Base-by-base conservation (phyloP, 2,888 invertebrate genomes). In the Siphonodentalium dalli region DNA sequence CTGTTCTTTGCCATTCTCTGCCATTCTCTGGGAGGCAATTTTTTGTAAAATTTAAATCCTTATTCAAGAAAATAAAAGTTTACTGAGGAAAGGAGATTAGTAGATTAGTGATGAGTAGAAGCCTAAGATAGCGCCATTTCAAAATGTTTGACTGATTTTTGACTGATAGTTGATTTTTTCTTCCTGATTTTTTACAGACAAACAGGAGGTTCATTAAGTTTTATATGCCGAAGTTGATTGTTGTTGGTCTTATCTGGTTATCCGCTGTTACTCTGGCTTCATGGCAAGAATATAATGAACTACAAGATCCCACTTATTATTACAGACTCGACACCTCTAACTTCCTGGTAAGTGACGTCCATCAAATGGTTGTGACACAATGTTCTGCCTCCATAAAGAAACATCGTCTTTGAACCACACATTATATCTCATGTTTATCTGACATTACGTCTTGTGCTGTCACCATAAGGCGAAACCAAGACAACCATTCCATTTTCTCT, bases 261-360 rank as follows among this genome's bases (percentile, higher is more conserved):
- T 90, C 93, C 1, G 91, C 91, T 9, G 87, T 95, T 60, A 88
- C 91, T 21, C 81, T 96, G 66, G 89, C 93, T 2, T 88, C 91
- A 2, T 94, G 94, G 93, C 90, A 96, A 81, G 90, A 91, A 71
- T 90, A 89, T 74, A 91, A 92, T 76, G 92, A 92, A 73, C 85
- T 91, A 35, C 87, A 88, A 66, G 95, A 97, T 83, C 96, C 96
- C 0, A 93, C 94, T 0, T 96, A 91, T 81, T 93, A 93, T 80
- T 94, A 94, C 78, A 87, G 88, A 73, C 87, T 90, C 63, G 92
- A 93, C 77, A 88, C 90, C 9, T 72, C 64, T 42, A 75, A 75
- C 58, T 80, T 77, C 57, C 60, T 74, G 68, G 79, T 78, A 54
- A 58, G 63, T n/a, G n/a, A n/a, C n/a, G n/a, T n/a, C n/a, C n/a